A percentile compares a stretch with the other conserved stretches of the same genome.
Evolutionary conservation across 2,888 invertebrate species (phyloP).

Genomic region (Amiota minor): DNA sequence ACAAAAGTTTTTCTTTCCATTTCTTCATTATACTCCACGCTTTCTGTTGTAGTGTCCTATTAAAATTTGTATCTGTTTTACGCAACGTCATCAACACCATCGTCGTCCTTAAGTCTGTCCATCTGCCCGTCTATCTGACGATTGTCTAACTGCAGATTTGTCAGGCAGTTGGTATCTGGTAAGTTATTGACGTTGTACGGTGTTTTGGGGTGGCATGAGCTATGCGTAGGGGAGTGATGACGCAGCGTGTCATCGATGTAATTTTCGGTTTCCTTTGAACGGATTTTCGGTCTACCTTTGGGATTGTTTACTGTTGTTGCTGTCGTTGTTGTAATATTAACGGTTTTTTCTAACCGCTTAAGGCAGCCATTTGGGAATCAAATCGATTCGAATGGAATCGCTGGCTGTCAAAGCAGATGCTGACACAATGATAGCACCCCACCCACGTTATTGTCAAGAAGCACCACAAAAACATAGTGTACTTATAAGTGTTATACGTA

Average conservation of each 20-base stretch:
- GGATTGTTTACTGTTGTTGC: slow-evolving; percentile 37
- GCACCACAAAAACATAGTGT: too few species aligned
- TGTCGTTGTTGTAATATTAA: slow-evolving; percentile 49
- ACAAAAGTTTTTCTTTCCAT: slow-evolving; percentile 33
- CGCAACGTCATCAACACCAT: slow-evolving; percentile 35
- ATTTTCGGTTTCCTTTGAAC: slow-evolving; percentile 54
- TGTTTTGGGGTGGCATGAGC: not conserved
- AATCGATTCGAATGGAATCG: slow-evolving; percentile 29
- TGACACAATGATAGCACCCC: slow-evolving; percentile 12
- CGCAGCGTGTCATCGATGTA: slow-evolving; percentile 64
- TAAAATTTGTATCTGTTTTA: not conserved
- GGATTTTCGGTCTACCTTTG: slow-evolving; percentile 51
- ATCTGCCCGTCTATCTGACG: too few species aligned
- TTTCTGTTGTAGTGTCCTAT: not conserved
- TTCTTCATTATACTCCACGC: not conserved
- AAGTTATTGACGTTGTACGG: not conserved
- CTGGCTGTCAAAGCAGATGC: slow-evolving; percentile 31
- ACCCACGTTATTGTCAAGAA: too few species aligned
- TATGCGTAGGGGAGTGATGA: slow-evolving; percentile 46
- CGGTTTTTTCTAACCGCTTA: slow-evolving; percentile 53
- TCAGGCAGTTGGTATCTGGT: not conserved
- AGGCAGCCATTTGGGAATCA: slow-evolving; percentile 54
- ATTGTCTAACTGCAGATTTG: not conserved
- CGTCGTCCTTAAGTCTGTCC: not conserved
- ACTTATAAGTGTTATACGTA: too few species aligned